Evolutionary conservation across 2,888 invertebrate species (phyloP).

Genomic region (Thymelicus acteon): DNA sequence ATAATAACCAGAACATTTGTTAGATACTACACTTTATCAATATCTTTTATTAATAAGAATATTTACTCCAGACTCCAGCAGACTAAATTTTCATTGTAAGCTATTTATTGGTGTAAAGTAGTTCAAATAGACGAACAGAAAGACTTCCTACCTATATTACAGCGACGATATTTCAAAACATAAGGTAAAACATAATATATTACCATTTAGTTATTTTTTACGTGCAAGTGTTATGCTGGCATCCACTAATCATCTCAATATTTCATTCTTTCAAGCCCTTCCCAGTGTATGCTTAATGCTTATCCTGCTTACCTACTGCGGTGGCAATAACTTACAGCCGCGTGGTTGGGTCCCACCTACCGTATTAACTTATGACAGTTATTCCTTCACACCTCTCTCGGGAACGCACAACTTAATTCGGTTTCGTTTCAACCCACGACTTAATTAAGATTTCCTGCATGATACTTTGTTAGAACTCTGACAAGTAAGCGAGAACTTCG

Average conservation of each 20-base stretch:
- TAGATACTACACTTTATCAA: too few species aligned
- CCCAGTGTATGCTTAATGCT: conserved; percentile 5
- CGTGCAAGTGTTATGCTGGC: background rate
- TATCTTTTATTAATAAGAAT: too few species aligned
- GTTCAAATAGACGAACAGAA: too few species aligned
- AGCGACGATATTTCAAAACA: too few species aligned
- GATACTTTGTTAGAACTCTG: conserved; percentile 29
- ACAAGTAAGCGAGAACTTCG: background rate
- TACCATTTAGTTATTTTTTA: too few species aligned
- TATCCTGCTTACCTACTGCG: conserved; percentile 53
- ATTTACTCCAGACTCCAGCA: too few species aligned
- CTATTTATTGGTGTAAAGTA: too few species aligned
- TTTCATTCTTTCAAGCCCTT: conserved; percentile 11
- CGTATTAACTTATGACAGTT: conserved; percentile 47
- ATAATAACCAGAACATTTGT: too few species aligned
- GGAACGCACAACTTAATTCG: conserved; percentile 64
- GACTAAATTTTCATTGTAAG: too few species aligned
- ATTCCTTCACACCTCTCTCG: conserved; percentile 52
- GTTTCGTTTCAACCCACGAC: conserved; percentile 63
- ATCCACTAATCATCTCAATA: background rate
- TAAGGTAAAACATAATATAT: too few species aligned
- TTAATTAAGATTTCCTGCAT: conserved; percentile 63
- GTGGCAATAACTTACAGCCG: conserved; percentile 62
- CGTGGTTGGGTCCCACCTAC: conserved; percentile 41
- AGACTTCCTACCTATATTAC: too few species aligned